phyloP scores from a whole-genome alignment of 2,888 invertebrate genomes.

The Cephus pulcher region DNA sequence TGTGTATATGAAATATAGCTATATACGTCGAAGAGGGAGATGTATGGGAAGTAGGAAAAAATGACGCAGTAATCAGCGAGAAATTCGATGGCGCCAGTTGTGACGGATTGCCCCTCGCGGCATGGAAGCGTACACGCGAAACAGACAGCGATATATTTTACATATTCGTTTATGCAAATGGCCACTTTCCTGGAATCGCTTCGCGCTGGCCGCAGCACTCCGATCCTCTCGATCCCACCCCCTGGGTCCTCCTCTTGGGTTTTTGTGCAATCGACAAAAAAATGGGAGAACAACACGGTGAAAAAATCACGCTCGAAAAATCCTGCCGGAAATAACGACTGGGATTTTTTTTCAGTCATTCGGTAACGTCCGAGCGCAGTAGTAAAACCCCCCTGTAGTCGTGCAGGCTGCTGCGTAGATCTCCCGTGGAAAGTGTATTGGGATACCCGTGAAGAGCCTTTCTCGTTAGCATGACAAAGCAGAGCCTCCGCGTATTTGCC shows the following conservation, averaged over 20 bases:
- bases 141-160: conserved; percentile 33
- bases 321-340: not conserved
- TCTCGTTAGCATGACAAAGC: conserved; percentile 6
- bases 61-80: conserved; percentile 2
- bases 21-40: not conserved
- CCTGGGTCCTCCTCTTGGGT: not conserved
- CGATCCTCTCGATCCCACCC: not conserved
- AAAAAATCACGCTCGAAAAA: not conserved
- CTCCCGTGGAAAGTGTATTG: not conserved
- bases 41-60: not conserved
- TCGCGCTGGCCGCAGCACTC: conserved; percentile 3
- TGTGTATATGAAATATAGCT: not conserved
- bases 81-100: conserved; percentile 6
- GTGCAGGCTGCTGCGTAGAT: not conserved
- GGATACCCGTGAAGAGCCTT: not conserved
- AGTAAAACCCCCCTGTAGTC: not conserved
- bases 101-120: conserved; percentile 35
- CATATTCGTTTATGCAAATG: conserved; percentile 47
- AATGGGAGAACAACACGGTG: not conserved
- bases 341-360: not conserved
- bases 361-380: not conserved
- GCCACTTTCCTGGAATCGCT: conserved; percentile 41
- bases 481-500: conserved; percentile 1
- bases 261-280: not conserved
- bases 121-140: conserved; percentile 2